Evolutionary conservation across 2,113 vertebrate species (phyloP), one percentile per base, ranked within the genome.

Genomic region (Barnardius zonarius): DNA sequence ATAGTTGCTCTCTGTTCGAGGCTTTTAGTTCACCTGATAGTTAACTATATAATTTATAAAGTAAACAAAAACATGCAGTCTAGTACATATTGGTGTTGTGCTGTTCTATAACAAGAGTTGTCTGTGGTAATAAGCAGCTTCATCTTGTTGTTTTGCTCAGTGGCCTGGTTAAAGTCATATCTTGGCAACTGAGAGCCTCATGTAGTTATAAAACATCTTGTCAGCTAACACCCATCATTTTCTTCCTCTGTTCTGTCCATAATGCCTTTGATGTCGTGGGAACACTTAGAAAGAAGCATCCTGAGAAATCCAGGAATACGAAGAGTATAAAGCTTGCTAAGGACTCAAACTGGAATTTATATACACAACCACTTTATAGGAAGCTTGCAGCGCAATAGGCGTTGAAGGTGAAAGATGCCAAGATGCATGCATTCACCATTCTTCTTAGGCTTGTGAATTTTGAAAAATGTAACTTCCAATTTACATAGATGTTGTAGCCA

Each of bases 211-310:
- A 90, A 88, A 75, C 37, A 13, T 52, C 83, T 96, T 96, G 92
- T 90, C 95, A 94, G 83, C 73, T 92, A 70, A 95, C 82, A 90
- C 88, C 88, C 76, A 27, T 95, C 76, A 84, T 95, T 94, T 95
- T 90, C 93, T 92, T 90, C 92, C 79, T 93, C 14, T 81, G 30
- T 83, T 93, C 64, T 95, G 79, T 86, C 88, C 46, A 2, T 76
- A 77, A 90, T 92, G 92, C 76, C 95, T 96, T 96, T 97, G 95
- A 96, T 95, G 95, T 96, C 57, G 64, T 97, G 93, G 92, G 96
- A 97, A 96, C 72, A 35, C 67, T 83, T 77, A 19, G 0, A 69
- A 9, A 85, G 82, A 83, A 81, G 28, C 78, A 80, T 43, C 5
- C 84, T 70, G 70, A 95, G 87, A 90, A 95, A 94, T 85, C n/a